These are phyloP conservation scores for Saccostrea cuccullata DNA, from an alignment of 1,140 invertebrate genomes.

Conservation along the genomic window DNA sequence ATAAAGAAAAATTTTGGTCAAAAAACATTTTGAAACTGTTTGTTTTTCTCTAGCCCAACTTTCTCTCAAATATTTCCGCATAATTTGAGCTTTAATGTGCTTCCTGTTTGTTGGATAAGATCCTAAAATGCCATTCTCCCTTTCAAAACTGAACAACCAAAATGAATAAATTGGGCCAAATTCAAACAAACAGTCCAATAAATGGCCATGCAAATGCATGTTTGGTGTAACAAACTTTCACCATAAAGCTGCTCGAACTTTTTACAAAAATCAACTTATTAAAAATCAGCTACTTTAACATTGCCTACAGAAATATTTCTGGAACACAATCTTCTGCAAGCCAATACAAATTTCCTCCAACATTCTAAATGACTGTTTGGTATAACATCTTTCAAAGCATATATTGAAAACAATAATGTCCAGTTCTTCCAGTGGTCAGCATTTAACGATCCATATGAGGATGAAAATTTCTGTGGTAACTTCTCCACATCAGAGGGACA, in stretches of 20 bases:
- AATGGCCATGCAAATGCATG: conserved; percentile 41
- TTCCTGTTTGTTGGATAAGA: conserved; percentile 50
- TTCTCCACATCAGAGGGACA: conserved; percentile 50
- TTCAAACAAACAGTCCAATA: conserved; percentile 51
- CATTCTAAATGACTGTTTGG: conserved; percentile 50
- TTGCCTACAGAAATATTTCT: conserved; percentile 33
- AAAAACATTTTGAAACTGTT: not conserved
- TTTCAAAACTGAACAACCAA: no score
- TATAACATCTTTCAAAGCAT: conserved; percentile 52
- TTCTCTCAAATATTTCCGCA: conserved; percentile 44
- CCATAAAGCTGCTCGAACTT: conserved; percentile 49
- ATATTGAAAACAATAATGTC: conserved; percentile 51
- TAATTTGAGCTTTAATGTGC: conserved; percentile 47
- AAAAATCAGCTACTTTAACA: conserved; percentile 38
- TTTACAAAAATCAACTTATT: conserved; percentile 48
- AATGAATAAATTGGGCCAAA: conserved; percentile 58
- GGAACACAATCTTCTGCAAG: conserved; percentile 30
- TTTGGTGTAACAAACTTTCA: conserved; percentile 13
- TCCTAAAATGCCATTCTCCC: conserved; percentile 39
- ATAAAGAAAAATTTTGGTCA: not conserved
- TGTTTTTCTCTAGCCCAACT: not conserved
- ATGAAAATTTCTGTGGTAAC: conserved; percentile 49
- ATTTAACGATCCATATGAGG: conserved; percentile 29
- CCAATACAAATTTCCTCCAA: conserved; percentile 57
- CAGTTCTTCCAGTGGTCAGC: conserved; percentile 54